Percentiles rank a stretch among this genome's conserved stretches.
Conservation (phyloP, 1,140 invertebrate species). For the Lamellibrachia luymesi region DNA sequence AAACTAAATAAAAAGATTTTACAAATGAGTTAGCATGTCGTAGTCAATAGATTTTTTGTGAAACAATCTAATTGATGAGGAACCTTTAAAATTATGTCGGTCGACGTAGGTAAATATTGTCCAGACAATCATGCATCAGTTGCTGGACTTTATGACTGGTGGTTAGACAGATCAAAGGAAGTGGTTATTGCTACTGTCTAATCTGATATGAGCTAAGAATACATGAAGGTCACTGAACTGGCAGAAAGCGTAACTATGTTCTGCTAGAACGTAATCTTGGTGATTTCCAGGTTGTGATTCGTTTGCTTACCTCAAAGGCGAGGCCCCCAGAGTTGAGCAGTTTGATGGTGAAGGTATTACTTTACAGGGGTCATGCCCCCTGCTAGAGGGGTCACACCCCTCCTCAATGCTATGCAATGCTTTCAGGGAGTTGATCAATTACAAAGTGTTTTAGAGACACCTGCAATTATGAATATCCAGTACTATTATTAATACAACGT, state of each 20-base stretch:
- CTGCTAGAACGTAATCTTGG: background rate
- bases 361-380: background rate
- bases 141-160: too few species aligned
- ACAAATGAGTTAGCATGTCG: too few species aligned
- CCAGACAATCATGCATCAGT: too few species aligned
- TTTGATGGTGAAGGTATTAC: slow-evolving; percentile 5
- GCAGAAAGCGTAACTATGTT: background rate
- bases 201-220: background rate
- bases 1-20: too few species aligned
- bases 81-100: too few species aligned
- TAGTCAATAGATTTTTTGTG: too few species aligned
- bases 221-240: background rate
- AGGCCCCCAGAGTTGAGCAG: background rate
- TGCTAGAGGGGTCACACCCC: background rate
- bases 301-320: slow-evolving; percentile 16
- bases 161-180: too few species aligned
- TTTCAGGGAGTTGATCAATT: background rate
- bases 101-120: too few species aligned
- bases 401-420: background rate
- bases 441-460: background rate
- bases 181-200: background rate
- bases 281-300: background rate
- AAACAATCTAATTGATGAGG: too few species aligned
- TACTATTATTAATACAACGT: background rate
- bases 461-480: background rate